Percentiles rank a stretch among this genome's conserved stretches.
Conservation (phyloP, 2,113 vertebrate species). For the Lutjanus erythropterus region DNA sequence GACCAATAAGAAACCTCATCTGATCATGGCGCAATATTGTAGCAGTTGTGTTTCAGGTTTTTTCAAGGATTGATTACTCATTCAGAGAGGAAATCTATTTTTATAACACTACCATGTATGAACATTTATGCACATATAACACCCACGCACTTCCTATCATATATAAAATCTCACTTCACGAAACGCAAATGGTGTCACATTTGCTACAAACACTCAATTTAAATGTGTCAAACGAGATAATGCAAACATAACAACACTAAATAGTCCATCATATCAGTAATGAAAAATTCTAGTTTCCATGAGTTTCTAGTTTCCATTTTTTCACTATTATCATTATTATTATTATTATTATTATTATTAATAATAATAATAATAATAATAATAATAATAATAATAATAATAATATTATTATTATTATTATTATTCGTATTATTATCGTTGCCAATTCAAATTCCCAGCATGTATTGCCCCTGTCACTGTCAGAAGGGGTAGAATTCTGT, state of each 20-base stretch:
- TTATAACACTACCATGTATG: not conserved
- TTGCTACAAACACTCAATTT: not conserved
- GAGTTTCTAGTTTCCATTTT: too few species aligned
- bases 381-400: too few species aligned
- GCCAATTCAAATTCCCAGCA: too few species aligned
- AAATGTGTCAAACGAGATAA: not conserved
- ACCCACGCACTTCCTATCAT: not conserved
- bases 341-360: too few species aligned
- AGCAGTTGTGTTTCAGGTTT: not conserved
- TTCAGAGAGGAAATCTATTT: slow-evolving; percentile 36
- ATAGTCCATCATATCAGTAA: not conserved
- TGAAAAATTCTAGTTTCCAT: not conserved
- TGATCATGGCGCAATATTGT: not conserved
- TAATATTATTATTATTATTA: too few species aligned
- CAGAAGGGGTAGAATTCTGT: too few species aligned
- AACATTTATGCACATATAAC: not conserved
- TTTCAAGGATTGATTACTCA: not conserved
- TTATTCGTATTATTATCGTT: too few species aligned
- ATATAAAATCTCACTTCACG: not conserved
- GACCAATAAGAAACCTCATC: not conserved
- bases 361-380: too few species aligned
- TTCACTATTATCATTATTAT: too few species aligned
- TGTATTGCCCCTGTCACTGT: too few species aligned
- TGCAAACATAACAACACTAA: not conserved
- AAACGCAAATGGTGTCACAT: not conserved